phyloP scores from a whole-genome alignment of 1,140 invertebrate genomes.

The Drusus annulatus region DNA sequence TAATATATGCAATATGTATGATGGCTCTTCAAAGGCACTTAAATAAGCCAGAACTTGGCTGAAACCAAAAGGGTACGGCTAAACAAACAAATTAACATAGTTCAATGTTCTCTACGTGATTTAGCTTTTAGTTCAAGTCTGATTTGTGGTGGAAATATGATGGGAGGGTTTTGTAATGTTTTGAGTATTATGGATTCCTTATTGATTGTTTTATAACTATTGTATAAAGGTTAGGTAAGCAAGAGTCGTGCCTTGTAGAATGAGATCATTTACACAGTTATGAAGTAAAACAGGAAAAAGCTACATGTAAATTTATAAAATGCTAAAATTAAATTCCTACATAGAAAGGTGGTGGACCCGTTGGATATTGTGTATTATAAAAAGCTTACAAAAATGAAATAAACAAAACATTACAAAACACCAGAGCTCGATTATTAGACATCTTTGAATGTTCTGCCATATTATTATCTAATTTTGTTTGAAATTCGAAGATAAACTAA shows the following conservation, averaged over 20 bases:
- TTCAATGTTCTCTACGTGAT: background rate
- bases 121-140: background rate
- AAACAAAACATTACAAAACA: conserved; percentile 21
- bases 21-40: conserved; percentile 34
- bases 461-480: background rate
- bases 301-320: conserved; percentile 40
- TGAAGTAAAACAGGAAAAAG: conserved; percentile 38
- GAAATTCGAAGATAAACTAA: conserved; percentile 40
- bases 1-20: conserved; percentile 13
- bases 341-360: conserved; percentile 37
- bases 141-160: background rate
- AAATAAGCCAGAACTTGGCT: conserved; percentile 19
- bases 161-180: background rate
- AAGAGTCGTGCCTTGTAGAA: background rate
- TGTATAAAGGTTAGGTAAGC: background rate
- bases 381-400: conserved; percentile 23
- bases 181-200: too few species aligned
- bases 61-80: background rate
- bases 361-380: conserved; percentile 37
- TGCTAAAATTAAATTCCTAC: conserved; percentile 12
- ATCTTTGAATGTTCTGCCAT: background rate
- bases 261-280: conserved; percentile 43
- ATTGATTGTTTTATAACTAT: background rate
- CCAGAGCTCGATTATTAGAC: background rate
- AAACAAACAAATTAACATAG: background rate